Base-by-base conservation (phyloP, 2,888 invertebrate genomes). In the Drosophila suboccidentalis region DNA sequence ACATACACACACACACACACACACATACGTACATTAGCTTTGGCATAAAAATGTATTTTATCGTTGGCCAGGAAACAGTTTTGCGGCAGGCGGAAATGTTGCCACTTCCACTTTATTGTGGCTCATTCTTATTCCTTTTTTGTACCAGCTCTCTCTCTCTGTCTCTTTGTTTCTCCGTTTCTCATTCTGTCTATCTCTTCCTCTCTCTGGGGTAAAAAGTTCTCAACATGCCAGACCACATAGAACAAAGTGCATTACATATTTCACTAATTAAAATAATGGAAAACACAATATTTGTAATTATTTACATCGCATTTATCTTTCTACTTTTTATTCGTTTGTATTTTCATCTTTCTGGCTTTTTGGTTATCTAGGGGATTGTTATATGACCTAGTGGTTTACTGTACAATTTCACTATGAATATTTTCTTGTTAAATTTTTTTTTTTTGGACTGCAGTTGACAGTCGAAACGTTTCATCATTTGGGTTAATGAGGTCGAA, bases 81-180 rank as follows among this genome's bases (percentile, higher is more conserved):
- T 89, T 82, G 75, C 88, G 88, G 90, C 85, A 89, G 75, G 78
- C 90, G 86, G 86, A 86, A 86, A 89, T 89, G 86, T 86, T 89
- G 70, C 87, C 76, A 78, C 86, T 85, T 87, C 82, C 82, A 71
- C 59, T 84, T 77, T 71, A 71, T 74, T 77, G 66, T 54, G 61
- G 64, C 62, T 65, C 69, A 64, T 75, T 74, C 78, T 78, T 76
- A 60, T 73, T 57, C 44, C 65, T 61, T 49, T 54, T 75, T 68
- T 80, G 67, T 69, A 64, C 64, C 54, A 62, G 49, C 19, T 26
- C 38, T 38, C 36, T 46, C 13, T 34, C 34, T 17, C 17, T 46
- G n/a, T 47, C 60, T 50, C 58, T 36, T 58, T 73, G 50, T 55
- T 9, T 22, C 34, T 6, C 43, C 26, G 26, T 26, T 26, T 26